A percentile compares a stretch with the other conserved stretches of the same genome.
Evolutionary conservation across 2,113 vertebrate species (phyloP).

Genomic region (Arothron firmamentum): DNA sequence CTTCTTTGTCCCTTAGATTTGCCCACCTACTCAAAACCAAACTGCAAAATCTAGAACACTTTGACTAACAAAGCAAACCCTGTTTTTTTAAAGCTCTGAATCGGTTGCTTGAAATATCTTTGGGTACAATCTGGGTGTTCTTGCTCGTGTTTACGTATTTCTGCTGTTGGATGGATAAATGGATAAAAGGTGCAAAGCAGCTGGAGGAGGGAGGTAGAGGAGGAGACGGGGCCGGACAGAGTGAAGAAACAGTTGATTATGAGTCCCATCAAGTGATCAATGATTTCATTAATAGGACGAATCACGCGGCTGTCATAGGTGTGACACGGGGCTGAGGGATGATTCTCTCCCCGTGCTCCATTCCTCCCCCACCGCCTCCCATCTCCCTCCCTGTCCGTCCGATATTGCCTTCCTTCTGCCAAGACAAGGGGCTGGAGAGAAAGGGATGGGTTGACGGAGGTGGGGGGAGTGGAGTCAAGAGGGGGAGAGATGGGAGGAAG

Average conservation of each 20-base stretch:
- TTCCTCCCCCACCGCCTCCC: conserved; percentile 67
- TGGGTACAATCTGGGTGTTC: no score
- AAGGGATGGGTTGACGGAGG: conserved; percentile 40
- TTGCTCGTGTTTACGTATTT: not conserved
- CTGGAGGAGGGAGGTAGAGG: conserved; percentile 46
- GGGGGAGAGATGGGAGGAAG: conserved; percentile 69
- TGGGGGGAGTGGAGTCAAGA: conserved; percentile 18
- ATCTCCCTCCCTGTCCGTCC: conserved; percentile 47
- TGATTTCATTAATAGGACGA: conserved; percentile 99
- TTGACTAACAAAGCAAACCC: no score
- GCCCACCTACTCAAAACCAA: no score
- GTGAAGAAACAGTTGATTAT: conserved; percentile 88
- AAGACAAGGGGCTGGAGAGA: conserved; percentile 44
- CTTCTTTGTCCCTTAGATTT: no score
- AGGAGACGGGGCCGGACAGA: conserved; percentile 61
- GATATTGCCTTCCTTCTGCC: conserved; percentile 52
- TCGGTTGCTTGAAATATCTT: not conserved
- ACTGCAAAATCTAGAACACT: no score
- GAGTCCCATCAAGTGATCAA: conserved; percentile 99
- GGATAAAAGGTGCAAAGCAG: conserved; percentile 30
- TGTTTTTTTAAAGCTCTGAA: not conserved
- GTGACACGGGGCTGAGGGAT: conserved; percentile 94
- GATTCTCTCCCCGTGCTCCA: conserved; percentile 83
- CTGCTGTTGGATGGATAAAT: conserved; percentile 10
- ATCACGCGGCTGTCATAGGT: conserved; percentile 92